Evolutionary conservation across 1,140 invertebrate genomes (phyloP), one percentile per base, ranked within the genome.

Genomic region (Drosophila miranda): DNA sequence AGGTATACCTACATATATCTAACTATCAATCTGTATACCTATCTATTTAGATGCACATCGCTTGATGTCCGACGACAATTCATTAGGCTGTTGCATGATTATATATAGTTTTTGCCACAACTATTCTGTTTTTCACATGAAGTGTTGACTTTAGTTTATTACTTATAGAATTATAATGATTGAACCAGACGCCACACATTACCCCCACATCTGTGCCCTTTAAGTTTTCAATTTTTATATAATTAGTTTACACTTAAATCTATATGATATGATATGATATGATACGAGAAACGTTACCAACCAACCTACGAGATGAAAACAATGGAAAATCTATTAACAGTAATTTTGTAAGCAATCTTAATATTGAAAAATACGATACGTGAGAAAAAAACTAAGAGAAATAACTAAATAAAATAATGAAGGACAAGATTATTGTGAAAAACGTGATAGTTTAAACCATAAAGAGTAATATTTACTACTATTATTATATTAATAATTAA

Each of bases 401-500:
- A 66, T 49, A 64, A 41, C 11, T 13, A 59, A 34, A 55, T 26
- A 53, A 53, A 54, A 64, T 54, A 81, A 57, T 46, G 53, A 54
- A 56, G 81, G 74, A 71, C 84, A 81, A 58, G 78, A 87, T 87
- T 71, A 81, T 77, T 87, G 82, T 87, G 82, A 86, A 87, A 87
- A 86, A 78, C 82, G 82, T 86, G 82, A 86, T 86, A 86, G 82
- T 87, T 87, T 86, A 86, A 86, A 86, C 82, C 82, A 82, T 86
- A 86, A 87, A 87, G 78, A 81, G 84, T 86, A 86, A 86, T 86
- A 82, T 87, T 86, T 86, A 86, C 82, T 81, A 81, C 78, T 87
- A 86, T 86, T 87, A 86, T 86, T 86, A 86, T 86, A 86, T 86
- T 80, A 86, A 86, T 86, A 86, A 86, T 86, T 86, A 81, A 82